These are phyloP conservation scores for Morinoia aosen DNA, from an alignment of 2,888 invertebrate species.

Conservation along the genomic window DNA sequence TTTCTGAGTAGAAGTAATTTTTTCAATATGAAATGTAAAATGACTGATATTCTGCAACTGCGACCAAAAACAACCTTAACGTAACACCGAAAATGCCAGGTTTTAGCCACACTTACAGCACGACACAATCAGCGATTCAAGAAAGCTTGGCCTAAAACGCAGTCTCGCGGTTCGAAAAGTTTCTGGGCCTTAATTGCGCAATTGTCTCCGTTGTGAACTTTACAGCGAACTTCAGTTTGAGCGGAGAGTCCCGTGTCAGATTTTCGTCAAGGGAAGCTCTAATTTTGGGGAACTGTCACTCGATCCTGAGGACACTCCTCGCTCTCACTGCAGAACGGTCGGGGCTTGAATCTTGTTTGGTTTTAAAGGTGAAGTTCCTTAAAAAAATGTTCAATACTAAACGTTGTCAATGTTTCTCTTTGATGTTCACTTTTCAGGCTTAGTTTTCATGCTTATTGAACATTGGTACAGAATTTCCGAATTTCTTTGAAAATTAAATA, in stretches of 20 bases:
- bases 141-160: neutral
- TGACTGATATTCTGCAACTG: too few species aligned
- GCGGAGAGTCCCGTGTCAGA: neutral
- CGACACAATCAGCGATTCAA: neutral
- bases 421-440: too few species aligned
- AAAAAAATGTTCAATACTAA: neutral
- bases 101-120: neutral
- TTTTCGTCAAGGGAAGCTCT: neutral
- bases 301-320: neutral
- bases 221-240: neutral
- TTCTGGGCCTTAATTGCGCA: slow-evolving; percentile 28
- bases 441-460: neutral
- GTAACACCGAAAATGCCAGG: too few species aligned
- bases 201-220: slow-evolving; percentile 13
- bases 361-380: neutral
- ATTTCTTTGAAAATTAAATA: too few species aligned
- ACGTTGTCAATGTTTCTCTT: too few species aligned
- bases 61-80: too few species aligned
- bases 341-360: neutral
- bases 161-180: neutral
- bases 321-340: neutral
- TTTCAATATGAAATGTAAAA: too few species aligned
- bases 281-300: neutral
- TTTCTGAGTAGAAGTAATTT: too few species aligned
- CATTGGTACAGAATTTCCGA: too few species aligned